Evolutionary conservation across 2,888 invertebrate genomes (phyloP).

Genomic region (Athalia rosae): DNA sequence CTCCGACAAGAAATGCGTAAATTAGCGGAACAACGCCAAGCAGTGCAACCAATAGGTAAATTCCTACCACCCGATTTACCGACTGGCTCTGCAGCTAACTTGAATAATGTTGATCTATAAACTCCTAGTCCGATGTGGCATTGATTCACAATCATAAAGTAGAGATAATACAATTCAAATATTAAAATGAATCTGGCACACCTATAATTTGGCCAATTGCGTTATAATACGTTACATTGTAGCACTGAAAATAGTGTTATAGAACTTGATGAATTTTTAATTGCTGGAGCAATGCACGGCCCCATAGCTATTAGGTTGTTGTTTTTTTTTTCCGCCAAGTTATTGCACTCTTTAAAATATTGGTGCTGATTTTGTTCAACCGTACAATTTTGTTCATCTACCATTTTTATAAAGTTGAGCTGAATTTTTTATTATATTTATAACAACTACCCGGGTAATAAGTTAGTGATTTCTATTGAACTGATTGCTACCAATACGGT

Average conservation of each 20-base stretch:
- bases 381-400: slow-evolving; percentile 6
- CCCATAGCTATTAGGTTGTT: slow-evolving; percentile 28
- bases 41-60: slow-evolving; percentile 76
- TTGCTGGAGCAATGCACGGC: background rate
- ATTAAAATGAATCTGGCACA: slow-evolving; percentile 5
- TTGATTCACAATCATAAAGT: background rate
- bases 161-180: background rate
- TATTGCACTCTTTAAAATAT: background rate
- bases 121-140: slow-evolving; percentile 14
- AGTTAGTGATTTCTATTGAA: background rate
- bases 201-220: background rate
- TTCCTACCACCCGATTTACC: slow-evolving; percentile 82
- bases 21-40: slow-evolving; percentile 78
- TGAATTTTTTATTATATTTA: slow-evolving; percentile 18
- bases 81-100: slow-evolving; percentile 83
- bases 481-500: no score
- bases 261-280: slow-evolving; percentile 19
- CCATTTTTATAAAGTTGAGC: slow-evolving; percentile 11
- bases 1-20: slow-evolving; percentile 88
- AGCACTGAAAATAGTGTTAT: slow-evolving; percentile 18
- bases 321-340: slow-evolving; percentile 1
- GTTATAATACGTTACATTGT: slow-evolving; percentile 12
- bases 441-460: background rate
- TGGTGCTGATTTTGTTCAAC: background rate
- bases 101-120: slow-evolving; percentile 86